phyloP scores from a whole-genome alignment of 2,797 vertebrate genomes.

The Chlorospingus flavigularis region DNA sequence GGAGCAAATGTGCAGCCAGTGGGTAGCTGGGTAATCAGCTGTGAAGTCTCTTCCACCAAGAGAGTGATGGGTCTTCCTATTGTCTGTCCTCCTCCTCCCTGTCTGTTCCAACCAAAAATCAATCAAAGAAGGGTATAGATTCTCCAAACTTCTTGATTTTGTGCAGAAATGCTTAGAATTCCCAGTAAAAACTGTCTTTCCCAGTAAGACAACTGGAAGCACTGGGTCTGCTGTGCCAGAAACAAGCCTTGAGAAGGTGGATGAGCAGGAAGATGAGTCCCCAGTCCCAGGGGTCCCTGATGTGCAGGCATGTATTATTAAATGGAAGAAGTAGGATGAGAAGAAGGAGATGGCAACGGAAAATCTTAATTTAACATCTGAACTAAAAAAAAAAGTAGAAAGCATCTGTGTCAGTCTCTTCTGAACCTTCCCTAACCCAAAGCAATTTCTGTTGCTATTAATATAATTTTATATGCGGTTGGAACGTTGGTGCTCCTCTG shows the following conservation, averaged over 20 bases:
- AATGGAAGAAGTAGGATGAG: not conserved
- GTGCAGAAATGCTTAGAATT: not conserved
- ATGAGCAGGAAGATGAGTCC: not conserved
- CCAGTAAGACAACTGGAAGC: not conserved
- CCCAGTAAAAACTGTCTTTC: not conserved
- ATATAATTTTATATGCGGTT: not conserved
- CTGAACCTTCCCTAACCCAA: constrained; percentile 21
- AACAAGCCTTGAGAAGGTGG: not conserved
- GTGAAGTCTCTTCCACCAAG: not conserved
- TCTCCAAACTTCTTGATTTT: not conserved
- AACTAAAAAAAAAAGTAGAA: not conserved
- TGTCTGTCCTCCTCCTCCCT: not conserved
- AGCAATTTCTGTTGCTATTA: constrained; percentile 48
- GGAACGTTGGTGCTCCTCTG: not conserved
- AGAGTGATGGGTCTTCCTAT: not conserved
- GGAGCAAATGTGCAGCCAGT: not conserved
- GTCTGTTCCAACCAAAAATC: not conserved
- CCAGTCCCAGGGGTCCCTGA: not conserved
- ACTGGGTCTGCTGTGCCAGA: not conserved
- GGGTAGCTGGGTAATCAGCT: not conserved
- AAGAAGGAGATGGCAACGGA: not conserved
- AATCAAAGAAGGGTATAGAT: not conserved
- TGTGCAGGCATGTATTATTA: not conserved
- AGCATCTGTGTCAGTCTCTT: not conserved
- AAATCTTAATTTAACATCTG: not conserved